Evolutionary conservation across 2,888 invertebrate species (phyloP), one percentile per base, ranked within the genome.

Genomic region (Omphaloscelis lunosa): DNA sequence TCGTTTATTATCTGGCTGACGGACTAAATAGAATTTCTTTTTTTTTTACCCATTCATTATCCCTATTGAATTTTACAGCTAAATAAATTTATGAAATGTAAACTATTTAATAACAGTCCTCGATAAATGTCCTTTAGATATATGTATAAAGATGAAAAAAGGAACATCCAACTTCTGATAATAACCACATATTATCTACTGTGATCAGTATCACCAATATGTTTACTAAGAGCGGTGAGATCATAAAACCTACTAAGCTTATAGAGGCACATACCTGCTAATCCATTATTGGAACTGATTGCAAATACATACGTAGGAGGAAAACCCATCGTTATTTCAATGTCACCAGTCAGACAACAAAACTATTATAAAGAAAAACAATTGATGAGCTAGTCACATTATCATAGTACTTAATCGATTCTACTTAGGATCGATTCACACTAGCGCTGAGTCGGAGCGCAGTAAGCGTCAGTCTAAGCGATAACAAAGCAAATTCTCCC

Each of bases 291-390:
- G 12, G 29, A 63, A 65, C 45, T 8, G 34, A 53, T 66, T 17
- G 53, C 23, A 45, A 17, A 77, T 34, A 53, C 66, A 51, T 20
- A 58, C 59, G 45, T 45, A 58, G 0, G 0, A 59, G 82, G 76
- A 75, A 82, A 82, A 53, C 66, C 27, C 53, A 80, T 3, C 11
- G 48, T 29, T 17, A 45, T 11, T 69, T 82, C 63, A 82, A 66
- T 56, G 61, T 62, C 45, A 81, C n/a, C 0, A 15, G 23, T 17
- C 27, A n/a, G 39, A 51, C 74, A n/a, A 75, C 39, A 59, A 79
- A 59, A 61, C 70, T 27, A 84, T 84, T 84, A 72, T 7, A 74
- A 39, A 65, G 65, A 74, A 51, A 76, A 86, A 78, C 84, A 72
- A 81, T 71, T 41, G 75, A 75, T 17, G 65, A 74, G 56, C 73